A percentile compares a stretch with the other conserved stretches of the same genome.
Evolutionary conservation across 2,888 invertebrate species (phyloP).

Genomic region (Caenorhabditis wallacei): DNA sequence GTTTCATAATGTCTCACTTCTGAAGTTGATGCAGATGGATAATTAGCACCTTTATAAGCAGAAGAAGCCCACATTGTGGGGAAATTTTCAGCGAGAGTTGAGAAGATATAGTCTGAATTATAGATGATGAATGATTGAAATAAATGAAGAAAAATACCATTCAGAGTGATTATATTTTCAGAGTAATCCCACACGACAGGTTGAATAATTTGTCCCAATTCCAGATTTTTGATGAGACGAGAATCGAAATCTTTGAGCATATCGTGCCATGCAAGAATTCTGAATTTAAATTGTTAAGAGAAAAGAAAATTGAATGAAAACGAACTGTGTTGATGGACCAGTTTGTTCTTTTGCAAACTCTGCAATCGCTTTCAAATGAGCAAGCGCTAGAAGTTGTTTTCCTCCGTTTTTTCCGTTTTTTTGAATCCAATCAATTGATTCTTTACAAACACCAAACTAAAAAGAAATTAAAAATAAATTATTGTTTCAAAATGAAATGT

Average conservation of each 20-base stretch:
- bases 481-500: background rate
- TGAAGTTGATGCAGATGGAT: slow-evolving; percentile 80
- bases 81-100: slow-evolving; percentile 87
- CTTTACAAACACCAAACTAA: slow-evolving; percentile 80
- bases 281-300: slow-evolving; percentile 35
- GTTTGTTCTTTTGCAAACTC: slow-evolving; percentile 62
- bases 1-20: slow-evolving; percentile 84
- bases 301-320: background rate
- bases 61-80: slow-evolving; percentile 88
- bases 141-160: slow-evolving; percentile 50
- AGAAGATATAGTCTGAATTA: slow-evolving; percentile 72
- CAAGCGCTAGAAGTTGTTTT: slow-evolving; percentile 74
- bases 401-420: slow-evolving; percentile 69
- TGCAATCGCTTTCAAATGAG: slow-evolving; percentile 76
- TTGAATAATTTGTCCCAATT: slow-evolving; percentile 73
- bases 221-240: slow-evolving; percentile 64
- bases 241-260: slow-evolving; percentile 86
- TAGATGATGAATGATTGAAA: background rate
- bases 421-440: slow-evolving; percentile 75
- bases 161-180: slow-evolving; percentile 76
- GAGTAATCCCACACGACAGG: slow-evolving; percentile 82
- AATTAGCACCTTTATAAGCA: slow-evolving; percentile 86
- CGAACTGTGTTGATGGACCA: slow-evolving; percentile 56
- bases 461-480: slow-evolving; percentile 17
- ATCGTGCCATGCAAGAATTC: slow-evolving; percentile 91